Evolutionary conservation across 2,113 vertebrate species (phyloP).

Genomic region (Puntigrus tetrazona): DNA sequence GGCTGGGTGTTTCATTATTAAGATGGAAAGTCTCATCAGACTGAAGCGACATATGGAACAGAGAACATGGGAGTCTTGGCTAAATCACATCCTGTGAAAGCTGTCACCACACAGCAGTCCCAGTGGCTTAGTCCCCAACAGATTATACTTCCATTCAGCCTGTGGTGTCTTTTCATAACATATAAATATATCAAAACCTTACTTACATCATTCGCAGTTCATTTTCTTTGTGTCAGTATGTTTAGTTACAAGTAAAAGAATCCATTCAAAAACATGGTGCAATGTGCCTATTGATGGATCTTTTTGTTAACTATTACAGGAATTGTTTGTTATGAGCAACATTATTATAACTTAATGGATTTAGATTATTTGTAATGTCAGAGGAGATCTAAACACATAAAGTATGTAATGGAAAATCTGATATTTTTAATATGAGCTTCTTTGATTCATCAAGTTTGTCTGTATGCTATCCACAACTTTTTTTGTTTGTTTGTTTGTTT

Average conservation of each 20-base stretch:
- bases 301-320: neutral
- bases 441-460: too few species aligned
- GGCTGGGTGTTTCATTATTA: constrained; percentile 23
- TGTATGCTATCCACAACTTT: neutral
- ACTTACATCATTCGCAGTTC: neutral
- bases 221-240: neutral
- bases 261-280: neutral
- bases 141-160: constrained; percentile 9
- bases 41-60: constrained; percentile 26
- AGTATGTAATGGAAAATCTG: too few species aligned
- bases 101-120: constrained; percentile 34
- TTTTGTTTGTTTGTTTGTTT: too few species aligned
- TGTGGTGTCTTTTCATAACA: neutral
- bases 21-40: constrained; percentile 16
- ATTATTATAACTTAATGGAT: neutral
- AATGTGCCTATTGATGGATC: neutral
- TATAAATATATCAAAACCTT: neutral
- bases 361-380: too few species aligned
- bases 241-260: neutral
- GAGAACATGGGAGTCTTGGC: neutral
- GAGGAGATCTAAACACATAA: too few species aligned
- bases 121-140: neutral
- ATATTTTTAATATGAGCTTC: too few species aligned
- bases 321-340: neutral
- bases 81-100: constrained; percentile 17